A percentile compares a stretch with the other conserved stretches of the same genome.
phyloP scores from a whole-genome alignment of 2,113 vertebrate genomes.

The Caloenas nicobarica region DNA sequence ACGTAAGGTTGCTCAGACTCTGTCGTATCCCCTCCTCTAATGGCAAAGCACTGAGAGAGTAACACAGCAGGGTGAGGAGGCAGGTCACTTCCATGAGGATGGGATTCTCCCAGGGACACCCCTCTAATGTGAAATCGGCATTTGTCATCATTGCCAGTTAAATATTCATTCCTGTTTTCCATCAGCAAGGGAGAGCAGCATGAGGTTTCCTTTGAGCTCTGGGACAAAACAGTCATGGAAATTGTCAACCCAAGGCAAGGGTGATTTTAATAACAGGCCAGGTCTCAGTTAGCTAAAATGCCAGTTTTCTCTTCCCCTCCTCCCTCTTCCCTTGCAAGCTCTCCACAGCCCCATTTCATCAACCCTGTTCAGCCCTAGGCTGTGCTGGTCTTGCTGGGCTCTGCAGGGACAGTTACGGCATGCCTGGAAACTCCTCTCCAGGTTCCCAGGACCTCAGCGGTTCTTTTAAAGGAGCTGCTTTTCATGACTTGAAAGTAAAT shows the following conservation, averaged over 20 bases:
- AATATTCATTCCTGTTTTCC: constrained; percentile 41
- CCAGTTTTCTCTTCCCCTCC: not conserved
- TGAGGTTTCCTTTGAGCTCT: constrained; percentile 12
- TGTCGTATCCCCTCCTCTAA: not conserved
- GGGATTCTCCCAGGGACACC: not conserved
- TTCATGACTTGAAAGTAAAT: constrained; percentile 55
- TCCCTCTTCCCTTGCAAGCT: not conserved
- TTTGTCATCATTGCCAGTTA: constrained; percentile 33
- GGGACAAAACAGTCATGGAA: constrained; percentile 33
- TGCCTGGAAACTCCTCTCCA: constrained; percentile 17
- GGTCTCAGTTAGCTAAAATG: not conserved
- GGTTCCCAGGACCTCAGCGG: constrained; percentile 33
- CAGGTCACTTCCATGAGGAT: not conserved
- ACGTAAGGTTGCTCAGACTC: not conserved
- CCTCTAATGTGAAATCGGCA: not conserved
- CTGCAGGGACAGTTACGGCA: not conserved
- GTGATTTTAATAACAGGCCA: constrained; percentile 16
- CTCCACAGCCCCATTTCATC: not conserved
- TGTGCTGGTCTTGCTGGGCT: not conserved
- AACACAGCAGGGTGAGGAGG: not conserved
- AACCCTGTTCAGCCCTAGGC: not conserved
- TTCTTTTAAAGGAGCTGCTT: constrained; percentile 38
- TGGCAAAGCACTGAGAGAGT: fast-evolving
- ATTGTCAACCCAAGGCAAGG: constrained; percentile 21
- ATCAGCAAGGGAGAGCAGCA: constrained; percentile 17